phyloP scores from a whole-genome alignment of 2,888 invertebrate species.

The Lymantria dispar region DNA sequence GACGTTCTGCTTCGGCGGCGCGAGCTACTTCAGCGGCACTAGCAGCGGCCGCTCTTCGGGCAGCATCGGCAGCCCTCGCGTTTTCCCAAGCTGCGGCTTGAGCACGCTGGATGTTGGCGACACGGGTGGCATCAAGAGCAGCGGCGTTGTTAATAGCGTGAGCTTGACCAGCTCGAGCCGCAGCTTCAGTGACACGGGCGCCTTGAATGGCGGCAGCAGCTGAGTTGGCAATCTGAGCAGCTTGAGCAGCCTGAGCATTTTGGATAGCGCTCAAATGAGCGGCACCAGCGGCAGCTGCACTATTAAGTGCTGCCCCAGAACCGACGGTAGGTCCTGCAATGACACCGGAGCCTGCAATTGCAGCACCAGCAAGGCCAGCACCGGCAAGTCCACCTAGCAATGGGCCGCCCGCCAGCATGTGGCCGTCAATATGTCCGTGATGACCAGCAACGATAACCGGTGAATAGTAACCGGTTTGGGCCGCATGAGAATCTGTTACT shows the following conservation, averaged over 20 bases:
- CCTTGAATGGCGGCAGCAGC: slow-evolving; percentile 74
- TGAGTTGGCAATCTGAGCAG: slow-evolving; percentile 66
- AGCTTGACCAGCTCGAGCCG: slow-evolving; percentile 65
- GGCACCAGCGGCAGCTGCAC: slow-evolving; percentile 67
- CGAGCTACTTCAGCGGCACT: slow-evolving; percentile 39
- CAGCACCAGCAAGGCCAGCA: slow-evolving; percentile 21
- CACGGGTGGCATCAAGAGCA: slow-evolving; percentile 67
- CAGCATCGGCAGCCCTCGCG: slow-evolving; percentile 68
- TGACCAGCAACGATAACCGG: slow-evolving; percentile 31
- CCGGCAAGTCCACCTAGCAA: slow-evolving; percentile 11
- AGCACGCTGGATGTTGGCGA: slow-evolving; percentile 69
- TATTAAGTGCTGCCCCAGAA: slow-evolving; percentile 60
- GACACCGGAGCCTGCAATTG: slow-evolving; percentile 30
- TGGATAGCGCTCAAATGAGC: slow-evolving; percentile 74
- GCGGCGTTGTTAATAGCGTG: slow-evolving; percentile 72
- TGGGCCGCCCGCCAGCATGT: slow-evolving; percentile 17
- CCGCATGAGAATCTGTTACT: slow-evolving; percentile 52
- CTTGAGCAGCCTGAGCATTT: slow-evolving; percentile 72
- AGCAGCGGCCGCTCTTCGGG: slow-evolving; percentile 49
- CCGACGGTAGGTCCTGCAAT: slow-evolving; percentile 40
- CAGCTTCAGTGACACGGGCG: slow-evolving; percentile 67
- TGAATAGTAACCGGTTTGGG: slow-evolving; percentile 42
- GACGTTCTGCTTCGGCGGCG: slow-evolving; percentile 39
- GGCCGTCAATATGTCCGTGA: background rate
- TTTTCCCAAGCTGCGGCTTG: slow-evolving; percentile 74